A percentile compares a stretch with the other conserved stretches of the same genome.
These are phyloP conservation scores for Anoura caudifer DNA, from an alignment of 2,113 vertebrate genomes.

Conservation along the genomic window DNA sequence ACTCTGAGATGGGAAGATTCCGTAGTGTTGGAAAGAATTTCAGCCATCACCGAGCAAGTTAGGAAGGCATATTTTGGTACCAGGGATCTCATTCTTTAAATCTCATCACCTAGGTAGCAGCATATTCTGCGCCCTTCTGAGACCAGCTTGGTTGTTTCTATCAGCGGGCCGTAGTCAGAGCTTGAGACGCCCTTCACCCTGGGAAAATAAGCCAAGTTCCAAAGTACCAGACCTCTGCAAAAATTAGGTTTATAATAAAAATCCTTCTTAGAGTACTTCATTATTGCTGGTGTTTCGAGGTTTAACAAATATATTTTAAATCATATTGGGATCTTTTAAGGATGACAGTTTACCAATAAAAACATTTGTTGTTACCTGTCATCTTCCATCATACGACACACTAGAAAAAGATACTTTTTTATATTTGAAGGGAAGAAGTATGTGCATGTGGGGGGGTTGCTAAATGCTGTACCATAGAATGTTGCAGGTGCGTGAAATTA, in stretches of 20 bases:
- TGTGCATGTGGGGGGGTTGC: background rate
- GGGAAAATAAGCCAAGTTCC: background rate
- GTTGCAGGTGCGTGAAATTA: slow-evolving; percentile 19
- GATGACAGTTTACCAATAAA: background rate
- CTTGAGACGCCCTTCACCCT: background rate
- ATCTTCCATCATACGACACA: background rate
- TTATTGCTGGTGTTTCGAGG: background rate
- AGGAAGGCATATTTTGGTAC: background rate
- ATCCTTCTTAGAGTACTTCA: background rate
- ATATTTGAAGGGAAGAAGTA: background rate
- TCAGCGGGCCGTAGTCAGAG: background rate
- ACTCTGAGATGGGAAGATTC: background rate
- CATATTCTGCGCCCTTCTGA: background rate
- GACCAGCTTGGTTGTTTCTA: rapidly evolving
- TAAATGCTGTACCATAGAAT: slow-evolving; percentile 10
- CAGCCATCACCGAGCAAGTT: background rate
- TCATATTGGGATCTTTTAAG: background rate
- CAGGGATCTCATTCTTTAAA: background rate
- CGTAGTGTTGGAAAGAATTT: background rate
- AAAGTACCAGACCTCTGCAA: background rate
- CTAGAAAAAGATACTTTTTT: background rate
- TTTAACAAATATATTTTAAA: background rate
- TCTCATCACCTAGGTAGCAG: background rate
- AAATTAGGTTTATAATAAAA: slow-evolving; percentile 21
- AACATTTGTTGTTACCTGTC: background rate